These are phyloP conservation scores for Vulpes vulpes DNA, from an alignment of 2,113 vertebrate genomes.

Conservation along the genomic window DNA sequence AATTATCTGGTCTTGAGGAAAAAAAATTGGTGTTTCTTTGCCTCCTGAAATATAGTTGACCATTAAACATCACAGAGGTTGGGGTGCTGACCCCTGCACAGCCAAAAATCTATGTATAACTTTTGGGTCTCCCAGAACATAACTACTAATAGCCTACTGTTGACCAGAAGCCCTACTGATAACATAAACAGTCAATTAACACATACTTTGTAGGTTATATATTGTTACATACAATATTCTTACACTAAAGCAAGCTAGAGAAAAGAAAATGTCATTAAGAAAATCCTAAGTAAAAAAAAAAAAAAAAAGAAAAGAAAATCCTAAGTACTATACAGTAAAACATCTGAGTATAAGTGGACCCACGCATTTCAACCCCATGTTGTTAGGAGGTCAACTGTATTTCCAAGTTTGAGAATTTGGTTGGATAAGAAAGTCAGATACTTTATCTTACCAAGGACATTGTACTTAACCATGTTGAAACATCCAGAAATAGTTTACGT, in stretches of 20 bases:
- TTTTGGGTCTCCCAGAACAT: not conserved
- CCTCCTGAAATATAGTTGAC: not conserved
- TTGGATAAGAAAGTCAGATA: not conserved
- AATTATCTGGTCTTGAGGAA: not conserved
- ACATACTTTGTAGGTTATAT: not conserved
- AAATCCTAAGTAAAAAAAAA: not conserved
- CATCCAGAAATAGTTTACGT: not conserved
- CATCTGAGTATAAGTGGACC: not conserved
- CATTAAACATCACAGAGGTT: not conserved
- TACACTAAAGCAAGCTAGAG: not conserved
- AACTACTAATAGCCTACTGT: not conserved
- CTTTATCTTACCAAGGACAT: constrained; percentile 26
- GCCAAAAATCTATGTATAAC: not conserved
- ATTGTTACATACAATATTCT: not conserved
- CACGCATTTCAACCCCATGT: not conserved
- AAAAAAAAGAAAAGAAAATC: no score
- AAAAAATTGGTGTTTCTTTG: not conserved
- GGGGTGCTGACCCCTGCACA: not conserved
- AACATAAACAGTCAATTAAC: not conserved
- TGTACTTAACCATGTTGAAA: not conserved
- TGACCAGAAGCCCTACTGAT: not conserved
- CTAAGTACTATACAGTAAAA: not conserved
- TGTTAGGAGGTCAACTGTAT: not conserved
- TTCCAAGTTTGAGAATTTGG: constrained; percentile 18
- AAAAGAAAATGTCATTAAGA: not conserved